Percentiles rank a stretch among this genome's conserved stretches.
Conservation (phyloP, 1,140 invertebrate genomes). For the Carposina sasakii region DNA sequence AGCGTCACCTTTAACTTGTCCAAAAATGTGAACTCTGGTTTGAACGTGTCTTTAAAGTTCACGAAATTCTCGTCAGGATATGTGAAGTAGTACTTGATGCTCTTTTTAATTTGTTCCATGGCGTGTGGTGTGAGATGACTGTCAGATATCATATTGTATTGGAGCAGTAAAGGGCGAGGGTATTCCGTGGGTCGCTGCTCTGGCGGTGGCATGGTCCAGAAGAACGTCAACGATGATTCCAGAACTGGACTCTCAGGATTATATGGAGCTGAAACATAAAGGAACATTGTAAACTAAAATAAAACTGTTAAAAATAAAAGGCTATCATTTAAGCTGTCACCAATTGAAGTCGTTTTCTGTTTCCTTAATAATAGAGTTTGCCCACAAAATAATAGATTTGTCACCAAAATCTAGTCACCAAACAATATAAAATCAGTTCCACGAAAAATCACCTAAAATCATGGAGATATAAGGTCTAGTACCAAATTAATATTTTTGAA, state of each 20-base stretch:
- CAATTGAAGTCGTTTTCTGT: too few species aligned
- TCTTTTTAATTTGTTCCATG: slow-evolving; percentile 89
- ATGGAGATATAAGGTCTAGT: too few species aligned
- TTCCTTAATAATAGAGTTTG: too few species aligned
- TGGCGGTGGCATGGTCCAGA: slow-evolving; percentile 95
- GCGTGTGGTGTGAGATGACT: slow-evolving; percentile 86
- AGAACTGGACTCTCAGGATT: slow-evolving; percentile 83
- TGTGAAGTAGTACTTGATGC: slow-evolving; percentile 85
- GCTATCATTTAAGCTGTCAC: too few species aligned
- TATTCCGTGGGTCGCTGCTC: slow-evolving; percentile 93
- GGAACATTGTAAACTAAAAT: too few species aligned
- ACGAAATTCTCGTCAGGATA: slow-evolving; percentile 83
- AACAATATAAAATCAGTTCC: too few species aligned
- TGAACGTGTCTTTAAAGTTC: slow-evolving; percentile 84
- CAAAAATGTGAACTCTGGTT: slow-evolving; percentile 82
- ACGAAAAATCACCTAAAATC: too few species aligned
- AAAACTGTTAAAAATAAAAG: too few species aligned
- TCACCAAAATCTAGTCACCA: too few species aligned
- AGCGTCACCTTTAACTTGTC: slow-evolving; percentile 84
- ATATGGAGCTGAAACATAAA: slow-evolving; percentile 85
- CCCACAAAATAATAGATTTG: too few species aligned
- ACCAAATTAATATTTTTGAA: too few species aligned
- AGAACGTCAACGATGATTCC: slow-evolving; percentile 88
- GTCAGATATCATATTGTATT: slow-evolving; percentile 88
- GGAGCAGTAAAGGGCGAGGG: slow-evolving; percentile 91